Evolutionary conservation across 1,140 invertebrate species (phyloP).

Genomic region (Semibalanus balanoides): DNA sequence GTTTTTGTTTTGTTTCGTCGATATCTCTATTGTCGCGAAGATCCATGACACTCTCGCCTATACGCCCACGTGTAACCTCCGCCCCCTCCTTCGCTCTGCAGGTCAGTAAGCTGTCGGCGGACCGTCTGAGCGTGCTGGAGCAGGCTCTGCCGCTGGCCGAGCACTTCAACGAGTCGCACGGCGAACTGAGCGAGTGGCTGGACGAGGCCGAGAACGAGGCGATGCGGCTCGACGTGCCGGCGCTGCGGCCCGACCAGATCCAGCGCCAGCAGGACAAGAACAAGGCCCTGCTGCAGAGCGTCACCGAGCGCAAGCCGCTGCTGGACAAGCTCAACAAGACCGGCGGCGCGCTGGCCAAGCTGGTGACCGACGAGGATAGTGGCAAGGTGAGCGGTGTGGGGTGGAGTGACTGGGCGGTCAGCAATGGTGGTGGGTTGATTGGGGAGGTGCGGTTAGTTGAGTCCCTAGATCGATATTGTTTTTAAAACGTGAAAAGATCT

Average conservation of each 20-base stretch:
- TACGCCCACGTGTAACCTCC: no score
- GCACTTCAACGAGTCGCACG: conserved; percentile 86
- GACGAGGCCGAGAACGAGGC: conserved; percentile 88
- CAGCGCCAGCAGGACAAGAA: conserved; percentile 86
- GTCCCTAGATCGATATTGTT: no score
- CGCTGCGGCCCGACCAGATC: conserved; percentile 63
- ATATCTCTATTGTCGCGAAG: no score
- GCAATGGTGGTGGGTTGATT: no score
- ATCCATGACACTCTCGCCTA: no score
- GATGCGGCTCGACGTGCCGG: conserved; percentile 72
- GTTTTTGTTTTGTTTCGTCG: no score
- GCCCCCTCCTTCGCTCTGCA: no score
- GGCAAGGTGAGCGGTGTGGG: conserved; percentile 45
- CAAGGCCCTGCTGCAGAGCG: conserved; percentile 76
- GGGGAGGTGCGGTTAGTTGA: no score
- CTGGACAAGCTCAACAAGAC: conserved; percentile 94
- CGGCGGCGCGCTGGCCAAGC: conserved; percentile 62
- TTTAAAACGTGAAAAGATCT: no score
- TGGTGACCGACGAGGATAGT: conserved; percentile 76
- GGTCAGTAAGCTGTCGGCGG: conserved; percentile 55
- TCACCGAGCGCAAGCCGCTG: conserved; percentile 83
- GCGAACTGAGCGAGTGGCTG: conserved; percentile 73
- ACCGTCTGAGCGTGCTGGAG: conserved; percentile 73
- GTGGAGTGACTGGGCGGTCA: no score
- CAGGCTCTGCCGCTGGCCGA: conserved; percentile 83